A percentile compares a stretch with the other conserved stretches of the same genome.
These are phyloP conservation scores for Misgurnus anguillicaudatus DNA, from an alignment of 2,113 vertebrate genomes.

Conservation along the genomic window DNA sequence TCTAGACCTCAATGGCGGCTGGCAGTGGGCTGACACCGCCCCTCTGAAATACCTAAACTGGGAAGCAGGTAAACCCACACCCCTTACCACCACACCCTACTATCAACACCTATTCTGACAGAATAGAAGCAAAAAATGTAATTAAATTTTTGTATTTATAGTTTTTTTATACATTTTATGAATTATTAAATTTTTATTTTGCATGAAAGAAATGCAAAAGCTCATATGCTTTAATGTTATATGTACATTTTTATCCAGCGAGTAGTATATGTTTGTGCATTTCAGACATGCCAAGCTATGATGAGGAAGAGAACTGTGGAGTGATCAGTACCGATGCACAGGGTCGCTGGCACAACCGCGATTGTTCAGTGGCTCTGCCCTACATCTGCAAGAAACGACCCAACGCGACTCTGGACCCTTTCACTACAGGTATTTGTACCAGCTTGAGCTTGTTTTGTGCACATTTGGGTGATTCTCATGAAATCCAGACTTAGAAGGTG, in stretches of 20 bases:
- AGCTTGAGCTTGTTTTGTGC: not conserved
- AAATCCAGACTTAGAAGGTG: no score
- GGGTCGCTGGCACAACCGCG: slow-evolving; percentile 91
- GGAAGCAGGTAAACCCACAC: slow-evolving; percentile 83
- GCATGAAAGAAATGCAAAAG: no score
- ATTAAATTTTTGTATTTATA: no score
- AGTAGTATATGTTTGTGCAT: slow-evolving; percentile 10
- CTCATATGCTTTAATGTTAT: no score
- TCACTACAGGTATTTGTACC: slow-evolving; percentile 71
- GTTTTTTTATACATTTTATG: no score
- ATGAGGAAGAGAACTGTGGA: slow-evolving; percentile 89
- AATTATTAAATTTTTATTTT: no score
- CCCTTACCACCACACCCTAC: slow-evolving; percentile 6
- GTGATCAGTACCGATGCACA: slow-evolving; percentile 91
- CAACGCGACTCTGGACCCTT: slow-evolving; percentile 79
- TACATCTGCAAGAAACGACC: slow-evolving; percentile 96
- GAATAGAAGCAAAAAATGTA: no score
- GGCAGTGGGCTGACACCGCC: slow-evolving; percentile 95
- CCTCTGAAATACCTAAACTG: slow-evolving; percentile 98
- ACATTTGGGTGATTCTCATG: slow-evolving; percentile 2
- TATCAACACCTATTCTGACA: not conserved
- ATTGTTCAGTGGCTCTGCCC: slow-evolving; percentile 88
- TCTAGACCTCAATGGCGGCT: slow-evolving; percentile 91
- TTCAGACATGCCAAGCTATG: slow-evolving; percentile 88
- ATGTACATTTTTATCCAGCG: not conserved